Evolutionary conservation across 2,797 vertebrate species (phyloP).

Genomic region (Paramormyrops hopkinsi): DNA sequence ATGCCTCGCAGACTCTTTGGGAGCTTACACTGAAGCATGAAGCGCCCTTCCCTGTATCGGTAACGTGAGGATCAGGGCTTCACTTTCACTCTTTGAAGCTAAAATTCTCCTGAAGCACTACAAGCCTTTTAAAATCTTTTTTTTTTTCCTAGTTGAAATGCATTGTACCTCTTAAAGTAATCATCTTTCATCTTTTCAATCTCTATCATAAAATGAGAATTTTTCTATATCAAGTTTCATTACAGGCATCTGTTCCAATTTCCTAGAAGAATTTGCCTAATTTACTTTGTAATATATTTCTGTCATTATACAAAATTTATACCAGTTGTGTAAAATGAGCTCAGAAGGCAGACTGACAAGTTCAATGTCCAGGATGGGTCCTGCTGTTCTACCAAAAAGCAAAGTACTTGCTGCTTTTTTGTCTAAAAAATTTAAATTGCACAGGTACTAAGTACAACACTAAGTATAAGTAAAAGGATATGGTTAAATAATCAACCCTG

Average conservation of each 20-base stretch:
- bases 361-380: not conserved
- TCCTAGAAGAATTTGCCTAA: not conserved
- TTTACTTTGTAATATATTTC: not conserved
- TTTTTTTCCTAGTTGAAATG: not conserved
- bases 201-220: not conserved
- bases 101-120: not conserved
- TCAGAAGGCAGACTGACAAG: not conserved
- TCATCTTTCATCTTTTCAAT: slow-evolving; percentile 3
- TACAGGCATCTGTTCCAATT: not conserved
- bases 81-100: slow-evolving; percentile 2
- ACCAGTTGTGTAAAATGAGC: not conserved
- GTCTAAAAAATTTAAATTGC: not conserved
- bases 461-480: not conserved
- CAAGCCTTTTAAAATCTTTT: not conserved
- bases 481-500: slow-evolving; percentile 1
- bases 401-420: not conserved
- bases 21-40: not conserved
- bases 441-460: not conserved
- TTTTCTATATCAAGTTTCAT: not conserved
- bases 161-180: not conserved
- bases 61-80: not conserved
- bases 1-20: not conserved
- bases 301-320: not conserved
- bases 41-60: not conserved
- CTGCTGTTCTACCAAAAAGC: not conserved